These are phyloP conservation scores for Papilio polytes DNA, from an alignment of 1,140 invertebrate species.

Conservation along the genomic window DNA sequence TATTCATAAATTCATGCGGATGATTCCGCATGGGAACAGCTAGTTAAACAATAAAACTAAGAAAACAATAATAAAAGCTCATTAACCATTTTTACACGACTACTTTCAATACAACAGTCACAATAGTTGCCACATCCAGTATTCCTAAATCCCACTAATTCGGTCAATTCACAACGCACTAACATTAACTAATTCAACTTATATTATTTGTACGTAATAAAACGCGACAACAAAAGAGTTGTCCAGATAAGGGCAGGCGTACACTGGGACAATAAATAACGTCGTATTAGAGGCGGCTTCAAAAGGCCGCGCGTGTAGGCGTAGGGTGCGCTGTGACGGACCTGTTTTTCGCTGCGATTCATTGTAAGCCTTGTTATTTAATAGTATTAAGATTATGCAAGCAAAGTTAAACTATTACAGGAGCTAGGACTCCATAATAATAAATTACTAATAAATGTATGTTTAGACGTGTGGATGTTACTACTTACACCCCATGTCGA, in stretches of 20 bases:
- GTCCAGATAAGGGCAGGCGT: constrained; percentile 57
- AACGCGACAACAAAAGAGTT: constrained; percentile 51
- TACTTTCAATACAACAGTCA: too few relatives aligned
- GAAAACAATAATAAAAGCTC: too few relatives aligned
- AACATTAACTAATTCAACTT: constrained; percentile 61
- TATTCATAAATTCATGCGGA: too few relatives aligned
- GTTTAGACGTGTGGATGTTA: too few relatives aligned
- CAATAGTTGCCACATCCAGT: neutral
- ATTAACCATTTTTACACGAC: too few relatives aligned
- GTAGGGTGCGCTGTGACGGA: constrained; percentile 17
- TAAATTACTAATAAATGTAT: too few relatives aligned
- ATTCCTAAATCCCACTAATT: constrained; percentile 38
- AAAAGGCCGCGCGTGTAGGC: constrained; percentile 50
- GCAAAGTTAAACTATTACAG: neutral
- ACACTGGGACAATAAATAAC: constrained; percentile 66
- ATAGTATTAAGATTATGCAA: constrained; percentile 6
- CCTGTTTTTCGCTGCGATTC: constrained; percentile 19
- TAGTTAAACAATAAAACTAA: too few relatives aligned
- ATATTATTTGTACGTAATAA: constrained; percentile 57
- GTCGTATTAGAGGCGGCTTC: constrained; percentile 62
- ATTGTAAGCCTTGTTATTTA: constrained; percentile 22
- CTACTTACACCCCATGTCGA: too few relatives aligned
- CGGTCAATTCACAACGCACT: constrained; percentile 46
- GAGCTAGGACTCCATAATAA: neutral
- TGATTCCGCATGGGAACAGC: too few relatives aligned